Conservation (phyloP, 2,797 vertebrate genomes). For the Heteromormyrus szaboi region DNA sequence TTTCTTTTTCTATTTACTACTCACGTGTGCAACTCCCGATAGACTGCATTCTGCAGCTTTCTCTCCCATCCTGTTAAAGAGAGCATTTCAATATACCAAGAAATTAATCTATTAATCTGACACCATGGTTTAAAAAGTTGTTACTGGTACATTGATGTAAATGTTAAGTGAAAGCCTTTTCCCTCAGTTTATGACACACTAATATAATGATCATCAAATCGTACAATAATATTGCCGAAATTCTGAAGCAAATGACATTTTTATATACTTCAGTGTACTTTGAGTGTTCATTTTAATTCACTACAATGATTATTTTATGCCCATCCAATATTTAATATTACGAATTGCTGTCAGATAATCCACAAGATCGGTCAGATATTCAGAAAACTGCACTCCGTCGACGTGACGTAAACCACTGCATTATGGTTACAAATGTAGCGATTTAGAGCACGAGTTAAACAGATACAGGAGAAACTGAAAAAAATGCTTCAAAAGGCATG, state of each 20-base stretch:
- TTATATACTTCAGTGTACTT: neutral
- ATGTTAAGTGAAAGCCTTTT: neutral
- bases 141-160: neutral
- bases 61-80: constrained; percentile 84
- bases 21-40: constrained; percentile 89
- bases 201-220: neutral
- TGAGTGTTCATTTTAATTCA: neutral
- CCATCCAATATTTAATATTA: neutral
- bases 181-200: neutral
- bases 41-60: constrained; percentile 96
- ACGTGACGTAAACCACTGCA: neutral
- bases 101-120: neutral
- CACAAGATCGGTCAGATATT: neutral
- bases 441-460: neutral
- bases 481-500: neutral
- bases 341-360: neutral
- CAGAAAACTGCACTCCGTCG: neutral
- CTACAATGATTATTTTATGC: neutral
- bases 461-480: neutral
- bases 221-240: neutral
- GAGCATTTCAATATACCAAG: neutral
- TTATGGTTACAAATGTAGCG: neutral
- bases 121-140: neutral
- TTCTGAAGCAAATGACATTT: neutral
- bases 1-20: constrained; percentile 40